Percentiles rank a stretch among this genome's conserved stretches.
phyloP scores from a whole-genome alignment of 2,113 vertebrate genomes.

The Aphyosemion australe region DNA sequence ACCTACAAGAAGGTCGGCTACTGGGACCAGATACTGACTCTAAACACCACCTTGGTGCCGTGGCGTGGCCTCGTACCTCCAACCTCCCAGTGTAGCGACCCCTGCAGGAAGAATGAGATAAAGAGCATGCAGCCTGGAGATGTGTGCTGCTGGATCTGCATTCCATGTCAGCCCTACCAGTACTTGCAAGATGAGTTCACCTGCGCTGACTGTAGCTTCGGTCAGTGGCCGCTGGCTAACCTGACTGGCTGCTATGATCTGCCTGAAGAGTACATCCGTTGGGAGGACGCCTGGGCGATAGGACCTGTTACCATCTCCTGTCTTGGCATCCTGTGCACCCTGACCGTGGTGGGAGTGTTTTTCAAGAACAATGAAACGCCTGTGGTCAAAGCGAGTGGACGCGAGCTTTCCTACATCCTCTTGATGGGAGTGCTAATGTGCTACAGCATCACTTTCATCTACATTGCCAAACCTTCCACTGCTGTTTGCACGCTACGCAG shows the following conservation, averaged over 20 bases:
- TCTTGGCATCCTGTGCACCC: slow-evolving; percentile 90
- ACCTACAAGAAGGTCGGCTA: slow-evolving; percentile 93
- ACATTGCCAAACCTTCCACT: slow-evolving; percentile 92
- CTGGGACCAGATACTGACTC: slow-evolving; percentile 91
- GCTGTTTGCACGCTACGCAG: slow-evolving; percentile 91
- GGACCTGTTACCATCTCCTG: slow-evolving; percentile 94
- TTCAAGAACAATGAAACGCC: slow-evolving; percentile 91
- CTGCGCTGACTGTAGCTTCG: slow-evolving; percentile 91
- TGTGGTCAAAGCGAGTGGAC: slow-evolving; percentile 94
- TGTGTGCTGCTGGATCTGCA: slow-evolving; percentile 99
- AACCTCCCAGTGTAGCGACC: slow-evolving; percentile 95
- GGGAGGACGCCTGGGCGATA: slow-evolving; percentile 95
- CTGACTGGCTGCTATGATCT: slow-evolving; percentile 92
- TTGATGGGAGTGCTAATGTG: slow-evolving; percentile 93
- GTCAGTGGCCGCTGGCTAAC: slow-evolving; percentile 92
- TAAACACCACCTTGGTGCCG: slow-evolving; percentile 86
- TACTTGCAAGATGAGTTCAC: slow-evolving; percentile 93
- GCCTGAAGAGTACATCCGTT: slow-evolving; percentile 95
- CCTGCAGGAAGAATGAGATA: slow-evolving; percentile 93
- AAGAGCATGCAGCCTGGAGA: slow-evolving; percentile 98
- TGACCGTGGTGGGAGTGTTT: slow-evolving; percentile 91
- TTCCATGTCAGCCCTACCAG: slow-evolving; percentile 93
- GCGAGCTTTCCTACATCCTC: slow-evolving; percentile 97
- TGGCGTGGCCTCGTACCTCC: slow-evolving; percentile 85
- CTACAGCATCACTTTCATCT: slow-evolving; percentile 97